Conservation (phyloP, 2,797 vertebrate species). For the Gila robusta region DNA sequence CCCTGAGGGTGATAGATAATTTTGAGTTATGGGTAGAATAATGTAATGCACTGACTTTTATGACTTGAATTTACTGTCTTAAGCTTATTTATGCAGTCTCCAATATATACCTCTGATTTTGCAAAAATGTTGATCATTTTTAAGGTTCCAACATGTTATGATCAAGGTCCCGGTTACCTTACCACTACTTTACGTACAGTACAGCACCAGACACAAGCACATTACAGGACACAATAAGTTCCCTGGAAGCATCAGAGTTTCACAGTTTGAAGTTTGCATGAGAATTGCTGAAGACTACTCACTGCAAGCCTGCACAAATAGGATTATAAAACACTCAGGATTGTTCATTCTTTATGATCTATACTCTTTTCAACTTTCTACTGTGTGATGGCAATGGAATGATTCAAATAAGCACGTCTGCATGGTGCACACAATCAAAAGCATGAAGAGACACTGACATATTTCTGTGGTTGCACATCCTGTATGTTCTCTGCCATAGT, state of each 20-base stretch:
- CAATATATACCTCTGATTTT: slow-evolving; percentile 62
- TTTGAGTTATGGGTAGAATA: slow-evolving; percentile 45
- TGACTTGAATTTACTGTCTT: slow-evolving; percentile 48
- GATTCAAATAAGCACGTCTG: slow-evolving; percentile 10
- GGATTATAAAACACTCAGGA: slow-evolving; percentile 43
- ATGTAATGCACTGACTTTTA: slow-evolving; percentile 61
- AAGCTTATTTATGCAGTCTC: slow-evolving; percentile 68
- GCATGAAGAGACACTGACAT: slow-evolving; percentile 11
- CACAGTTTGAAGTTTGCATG: not conserved
- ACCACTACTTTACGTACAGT: slow-evolving; percentile 64
- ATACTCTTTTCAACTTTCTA: not conserved
- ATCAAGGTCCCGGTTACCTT: slow-evolving; percentile 2
- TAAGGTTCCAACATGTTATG: slow-evolving; percentile 16
- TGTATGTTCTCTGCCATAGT: not conserved
- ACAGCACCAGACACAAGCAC: slow-evolving; percentile 59
- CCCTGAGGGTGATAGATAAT: slow-evolving; percentile 4
- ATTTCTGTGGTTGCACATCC: not conserved
- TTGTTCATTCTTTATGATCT: slow-evolving; percentile 7
- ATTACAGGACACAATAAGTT: slow-evolving; percentile 10
- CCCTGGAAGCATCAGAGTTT: slow-evolving; percentile 1
- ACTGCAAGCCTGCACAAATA: slow-evolving; percentile 13
- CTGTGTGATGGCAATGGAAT: slow-evolving; percentile 26
- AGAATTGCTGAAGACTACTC: slow-evolving; percentile 19
- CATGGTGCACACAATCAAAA: slow-evolving; percentile 39
- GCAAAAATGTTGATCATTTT: slow-evolving; percentile 71